Evolutionary conservation across 2,113 vertebrate species (phyloP).

Genomic region (Vimba vimba): DNA sequence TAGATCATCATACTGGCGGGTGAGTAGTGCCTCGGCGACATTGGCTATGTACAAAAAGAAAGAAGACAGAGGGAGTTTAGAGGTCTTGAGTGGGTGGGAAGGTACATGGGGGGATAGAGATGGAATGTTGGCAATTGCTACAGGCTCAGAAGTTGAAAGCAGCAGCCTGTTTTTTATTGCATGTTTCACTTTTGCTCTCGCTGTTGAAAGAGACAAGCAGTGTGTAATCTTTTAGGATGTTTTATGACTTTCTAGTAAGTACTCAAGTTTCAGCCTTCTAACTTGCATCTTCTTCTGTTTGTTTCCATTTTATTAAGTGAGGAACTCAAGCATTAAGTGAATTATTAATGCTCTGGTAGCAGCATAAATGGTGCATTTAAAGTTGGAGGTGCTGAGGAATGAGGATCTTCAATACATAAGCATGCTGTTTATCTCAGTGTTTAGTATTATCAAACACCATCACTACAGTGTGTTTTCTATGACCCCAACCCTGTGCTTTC

Average conservation of each 20-base stretch:
- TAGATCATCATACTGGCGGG: slow-evolving; percentile 81
- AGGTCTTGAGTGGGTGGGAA: slow-evolving; percentile 49
- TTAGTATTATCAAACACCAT: slow-evolving; percentile 21
- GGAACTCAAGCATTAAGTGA: slow-evolving; percentile 29
- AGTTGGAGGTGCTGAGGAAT: slow-evolving; percentile 29
- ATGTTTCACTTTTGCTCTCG: slow-evolving; percentile 28
- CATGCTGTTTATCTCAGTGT: slow-evolving; percentile 28
- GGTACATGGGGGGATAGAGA: slow-evolving; percentile 58
- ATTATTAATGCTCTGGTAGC: slow-evolving; percentile 25
- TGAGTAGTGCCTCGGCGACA: slow-evolving; percentile 70
- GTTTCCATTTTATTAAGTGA: slow-evolving; percentile 37
- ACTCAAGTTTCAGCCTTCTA: slow-evolving; percentile 63
- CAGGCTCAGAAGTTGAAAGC: slow-evolving; percentile 57
- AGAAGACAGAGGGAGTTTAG: slow-evolving; percentile 35
- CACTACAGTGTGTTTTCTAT: slow-evolving; percentile 17
- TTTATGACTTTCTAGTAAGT: slow-evolving; percentile 42
- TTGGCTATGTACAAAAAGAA: slow-evolving; percentile 31
- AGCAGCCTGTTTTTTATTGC: slow-evolving; percentile 32
- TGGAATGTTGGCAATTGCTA: slow-evolving; percentile 53
- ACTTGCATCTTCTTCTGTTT: slow-evolving; percentile 39
- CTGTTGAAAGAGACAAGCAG: slow-evolving; percentile 24
- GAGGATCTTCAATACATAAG: slow-evolving; percentile 18
- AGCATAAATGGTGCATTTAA: slow-evolving; percentile 30
- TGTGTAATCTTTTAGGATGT: slow-evolving; percentile 27
- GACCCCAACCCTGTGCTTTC: slow-evolving; percentile 20